Base-by-base conservation (phyloP, 2,113 vertebrate genomes). In the Danio rerio region DNA sequence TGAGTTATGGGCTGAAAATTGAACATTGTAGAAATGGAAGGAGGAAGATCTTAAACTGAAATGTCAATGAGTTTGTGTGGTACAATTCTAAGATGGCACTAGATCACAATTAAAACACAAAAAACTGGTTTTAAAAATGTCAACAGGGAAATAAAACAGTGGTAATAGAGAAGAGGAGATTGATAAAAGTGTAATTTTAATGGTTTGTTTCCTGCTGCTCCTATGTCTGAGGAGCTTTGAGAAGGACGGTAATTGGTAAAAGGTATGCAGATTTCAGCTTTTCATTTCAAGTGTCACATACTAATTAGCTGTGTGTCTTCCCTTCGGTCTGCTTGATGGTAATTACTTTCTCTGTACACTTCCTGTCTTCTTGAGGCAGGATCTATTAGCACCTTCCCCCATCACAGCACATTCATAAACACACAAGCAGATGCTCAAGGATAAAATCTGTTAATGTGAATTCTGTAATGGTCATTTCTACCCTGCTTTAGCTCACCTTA, bases 401-500 rank as follows among this genome's bases (percentile, higher is more conserved):
- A 55, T 63, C 21, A 62, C 45, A 74, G 5, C 63, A 70, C 59
- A 62, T 49, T 81, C 40, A 20, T 43, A 47, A 65, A 42, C 10
- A 18, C 52, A 43, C 20, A 79, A 47, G 43, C 49, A 79, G 45
- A 66, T 52, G 61, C 10, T 5, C 15, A 80, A 56, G 42, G 42
- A 58, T 50, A 72, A 74, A 58, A 58, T 58, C 52, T 75, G 40
- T 20, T 31, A 13, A 45, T 45, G 72, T 4, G 2, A 42, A 15
- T 18, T 56, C 9, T 74, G n/a, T n/a, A n/a, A n/a, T 43, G 66
- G n/a, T 12, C 9, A 68, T 45, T 45, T 45, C 15, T 18, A 43
- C 2, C 59, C 12, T 63, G 7, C 16, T 40, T 81, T 69, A 10
- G 50, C 91, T 86, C 91, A 96, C 96, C 95, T 87, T 92, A 83